Conservation (phyloP, 1,140 invertebrate species). For the Drosophila bocqueti region DNA sequence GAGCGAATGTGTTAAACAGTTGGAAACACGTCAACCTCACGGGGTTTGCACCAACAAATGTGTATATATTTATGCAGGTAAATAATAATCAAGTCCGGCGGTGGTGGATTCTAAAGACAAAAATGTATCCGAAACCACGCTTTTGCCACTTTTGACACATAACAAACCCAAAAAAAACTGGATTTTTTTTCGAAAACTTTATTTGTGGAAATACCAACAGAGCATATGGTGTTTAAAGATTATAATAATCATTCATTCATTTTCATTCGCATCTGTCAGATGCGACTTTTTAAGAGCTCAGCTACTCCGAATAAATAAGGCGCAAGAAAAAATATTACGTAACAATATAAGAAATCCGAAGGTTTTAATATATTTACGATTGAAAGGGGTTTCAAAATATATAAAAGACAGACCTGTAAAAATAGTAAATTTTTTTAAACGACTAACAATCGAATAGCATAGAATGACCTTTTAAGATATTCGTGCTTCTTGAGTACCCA, state of each 20-base stretch:
- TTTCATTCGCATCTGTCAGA: no score
- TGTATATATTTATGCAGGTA: constrained; percentile 29
- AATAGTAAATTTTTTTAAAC: no score
- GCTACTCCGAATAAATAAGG: neutral
- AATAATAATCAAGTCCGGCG: constrained; percentile 18
- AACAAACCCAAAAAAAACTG: neutral
- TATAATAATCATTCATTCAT: neutral
- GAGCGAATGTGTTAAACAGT: constrained; percentile 56
- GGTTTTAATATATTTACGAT: neutral
- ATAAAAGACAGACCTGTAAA: no score
- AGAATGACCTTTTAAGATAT: neutral
- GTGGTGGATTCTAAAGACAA: constrained; percentile 51
- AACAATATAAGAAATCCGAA: neutral
- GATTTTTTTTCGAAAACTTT: constrained; percentile 10
- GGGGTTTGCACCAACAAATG: constrained; percentile 20
- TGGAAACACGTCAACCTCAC: constrained; percentile 48
- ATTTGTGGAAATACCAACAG: no score
- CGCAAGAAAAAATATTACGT: neutral
- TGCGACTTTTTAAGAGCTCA: neutral
- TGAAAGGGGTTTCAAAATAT: neutral
- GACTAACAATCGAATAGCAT: no score
- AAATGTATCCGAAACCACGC: constrained; percentile 28
- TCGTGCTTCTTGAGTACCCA: neutral
- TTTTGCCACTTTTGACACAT: neutral
- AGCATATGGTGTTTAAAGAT: neutral